phyloP scores from a whole-genome alignment of 2,113 vertebrate species.

The Larimichthys crocea region DNA sequence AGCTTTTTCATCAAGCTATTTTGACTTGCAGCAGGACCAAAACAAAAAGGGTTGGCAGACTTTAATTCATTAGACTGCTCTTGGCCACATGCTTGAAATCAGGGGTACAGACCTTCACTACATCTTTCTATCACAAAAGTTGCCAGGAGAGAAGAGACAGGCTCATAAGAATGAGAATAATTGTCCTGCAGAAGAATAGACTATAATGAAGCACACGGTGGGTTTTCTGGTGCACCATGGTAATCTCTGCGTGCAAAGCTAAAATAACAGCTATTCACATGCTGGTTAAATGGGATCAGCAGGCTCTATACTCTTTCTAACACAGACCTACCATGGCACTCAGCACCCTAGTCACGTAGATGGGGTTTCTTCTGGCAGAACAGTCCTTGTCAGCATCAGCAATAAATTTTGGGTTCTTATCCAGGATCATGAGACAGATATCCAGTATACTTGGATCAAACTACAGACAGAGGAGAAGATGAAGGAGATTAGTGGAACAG shows the following conservation, averaged over 20 bases:
- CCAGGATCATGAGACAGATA: constrained; percentile 87
- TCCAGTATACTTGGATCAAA: constrained; percentile 88
- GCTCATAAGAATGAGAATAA: neutral
- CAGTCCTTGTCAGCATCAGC: constrained; percentile 82
- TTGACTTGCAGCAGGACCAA: constrained; percentile 3
- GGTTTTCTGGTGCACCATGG: constrained; percentile 16
- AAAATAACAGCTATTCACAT: neutral
- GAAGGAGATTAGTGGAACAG: neutral
- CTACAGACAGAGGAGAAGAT: constrained; percentile 65
- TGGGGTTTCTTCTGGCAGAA: constrained; percentile 81
- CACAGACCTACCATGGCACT: constrained; percentile 89
- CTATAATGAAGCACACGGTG: neutral
- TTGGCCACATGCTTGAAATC: neutral
- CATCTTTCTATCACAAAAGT: constrained; percentile 10
- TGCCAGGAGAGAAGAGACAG: neutral
- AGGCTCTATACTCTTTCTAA: no score
- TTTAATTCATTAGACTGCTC: neutral
- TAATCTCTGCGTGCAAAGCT: neutral
- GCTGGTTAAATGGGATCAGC: neutral
- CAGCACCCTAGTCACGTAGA: constrained; percentile 89
- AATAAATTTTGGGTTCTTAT: constrained; percentile 89
- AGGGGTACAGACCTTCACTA: neutral
- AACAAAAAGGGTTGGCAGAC: neutral
- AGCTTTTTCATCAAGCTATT: neutral
- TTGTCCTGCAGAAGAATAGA: neutral